Evolutionary conservation across 2,113 vertebrate genomes (phyloP), one percentile per base, ranked within the genome.

Genomic region (Eurystomus gularis): DNA sequence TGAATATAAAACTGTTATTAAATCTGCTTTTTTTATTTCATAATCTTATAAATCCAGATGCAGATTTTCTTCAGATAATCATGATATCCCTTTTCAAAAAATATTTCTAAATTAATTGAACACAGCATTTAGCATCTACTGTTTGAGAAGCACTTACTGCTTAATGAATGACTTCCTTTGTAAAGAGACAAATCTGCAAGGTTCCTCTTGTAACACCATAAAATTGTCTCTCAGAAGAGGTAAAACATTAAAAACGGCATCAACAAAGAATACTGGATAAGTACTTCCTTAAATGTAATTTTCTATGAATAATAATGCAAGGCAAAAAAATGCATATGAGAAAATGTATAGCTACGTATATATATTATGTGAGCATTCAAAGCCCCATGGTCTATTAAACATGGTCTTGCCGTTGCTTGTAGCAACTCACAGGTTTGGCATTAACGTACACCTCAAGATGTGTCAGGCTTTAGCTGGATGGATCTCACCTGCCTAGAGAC

Each of bases 101-200:
- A 3, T 7, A 35, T 55, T 71, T 85, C 5, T 52, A 28, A 82
- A 21, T n/a, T 23, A 51, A 17, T 3, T 42, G 6, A 85, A 39
- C 13, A 66, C 15, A 46, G 1, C 0, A 0, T 46, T 90, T 42
- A 48, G 3, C 14, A 49, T 10, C 6, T 7, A 40, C 6, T 39
- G 4, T 82, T 71, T 57, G 40, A 82, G 25, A 71, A 49, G 8
- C 8, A 48, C 15, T 19, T 42, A 3, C 5, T 35, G 2, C 73
- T 85, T 82, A 40, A 39, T 64, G 7, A 75, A 66, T n/a, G 1
- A 11, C 10, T 73, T 77, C 2, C 8, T 65, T 40, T 75, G 28
- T 28, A 48, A 29, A 55, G 4, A 25, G 13, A 25, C 1, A 64
- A 28, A 71, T 64, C 24, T 46, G 10, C 2, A 42, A 2, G 0